These are phyloP conservation scores for Thereva unica DNA, from an alignment of 2,888 invertebrate genomes.

Conservation along the genomic window DNA sequence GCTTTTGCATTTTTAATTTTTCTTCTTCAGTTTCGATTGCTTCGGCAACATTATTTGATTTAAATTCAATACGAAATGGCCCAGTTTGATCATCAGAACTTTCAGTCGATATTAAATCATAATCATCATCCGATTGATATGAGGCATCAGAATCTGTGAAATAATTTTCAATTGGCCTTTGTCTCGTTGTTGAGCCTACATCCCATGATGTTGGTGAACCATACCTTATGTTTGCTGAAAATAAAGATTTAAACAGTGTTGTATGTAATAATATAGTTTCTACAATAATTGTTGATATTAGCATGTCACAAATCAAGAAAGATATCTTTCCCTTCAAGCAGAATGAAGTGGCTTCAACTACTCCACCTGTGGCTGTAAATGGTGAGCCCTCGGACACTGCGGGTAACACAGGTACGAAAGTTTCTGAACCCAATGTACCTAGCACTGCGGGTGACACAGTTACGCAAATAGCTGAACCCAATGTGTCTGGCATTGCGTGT, in stretches of 20 bases:
- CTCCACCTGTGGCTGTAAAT: too few species aligned
- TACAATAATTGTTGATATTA: too few species aligned
- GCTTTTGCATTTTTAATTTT: constrained; percentile 55
- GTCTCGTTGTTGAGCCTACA: constrained; percentile 43
- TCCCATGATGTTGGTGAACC: constrained; percentile 58
- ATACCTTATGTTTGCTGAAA: constrained; percentile 50
- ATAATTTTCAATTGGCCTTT: constrained; percentile 36
- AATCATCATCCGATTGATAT: constrained; percentile 60
- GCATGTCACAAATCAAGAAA: too few species aligned
- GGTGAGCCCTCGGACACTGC: too few species aligned
- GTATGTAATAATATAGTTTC: too few species aligned
- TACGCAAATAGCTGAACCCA: too few species aligned
- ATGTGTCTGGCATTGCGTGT: too few species aligned
- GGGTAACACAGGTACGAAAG: too few species aligned
- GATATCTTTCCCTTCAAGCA: too few species aligned
- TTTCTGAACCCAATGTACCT: too few species aligned
- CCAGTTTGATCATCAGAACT: constrained; percentile 59
- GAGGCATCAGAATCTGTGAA: constrained; percentile 61
- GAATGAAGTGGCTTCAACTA: too few species aligned
- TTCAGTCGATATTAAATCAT: constrained; percentile 58
- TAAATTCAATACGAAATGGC: constrained; percentile 78
- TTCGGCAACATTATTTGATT: constrained; percentile 82
- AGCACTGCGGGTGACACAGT: too few species aligned
- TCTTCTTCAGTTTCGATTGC: constrained; percentile 72
- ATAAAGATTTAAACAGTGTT: neutral